phyloP scores from a whole-genome alignment of 2,113 vertebrate species.

The Arothron firmamentum region DNA sequence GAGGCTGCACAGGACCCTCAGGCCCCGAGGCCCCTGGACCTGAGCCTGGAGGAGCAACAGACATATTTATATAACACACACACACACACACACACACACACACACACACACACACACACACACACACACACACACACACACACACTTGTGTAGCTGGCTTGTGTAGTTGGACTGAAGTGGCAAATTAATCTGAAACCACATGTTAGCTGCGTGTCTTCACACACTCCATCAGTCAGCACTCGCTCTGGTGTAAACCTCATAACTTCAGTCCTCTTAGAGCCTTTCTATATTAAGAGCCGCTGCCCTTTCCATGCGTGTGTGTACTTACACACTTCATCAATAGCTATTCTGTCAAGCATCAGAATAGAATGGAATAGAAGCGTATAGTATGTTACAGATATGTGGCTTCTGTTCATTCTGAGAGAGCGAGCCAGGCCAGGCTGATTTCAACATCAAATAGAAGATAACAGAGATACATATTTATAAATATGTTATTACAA shows the following conservation, averaged over 20 bases:
- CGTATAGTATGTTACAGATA: background rate
- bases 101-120: too few relatives aligned
- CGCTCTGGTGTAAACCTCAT: slow-evolving; percentile 39
- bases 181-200: slow-evolving; percentile 52
- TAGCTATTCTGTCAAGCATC: slow-evolving; percentile 38
- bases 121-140: too few relatives aligned
- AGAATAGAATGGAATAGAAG: background rate
- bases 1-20: too few relatives aligned
- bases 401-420: background rate
- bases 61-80: too few relatives aligned
- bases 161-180: background rate
- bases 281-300: slow-evolving; percentile 57
- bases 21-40: too few relatives aligned
- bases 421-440: too few relatives aligned
- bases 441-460: background rate
- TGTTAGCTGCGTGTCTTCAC: slow-evolving; percentile 54
- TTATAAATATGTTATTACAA: too few relatives aligned
- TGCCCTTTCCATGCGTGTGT: slow-evolving; percentile 1
- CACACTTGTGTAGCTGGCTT: too few relatives aligned
- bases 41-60: too few relatives aligned
- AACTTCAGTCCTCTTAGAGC: slow-evolving; percentile 44
- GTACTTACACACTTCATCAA: slow-evolving; percentile 21
- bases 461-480: too few relatives aligned
- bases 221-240: slow-evolving; percentile 54
- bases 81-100: too few relatives aligned